These are phyloP conservation scores for Oncorhynchus clarkii DNA, from an alignment of 2,113 vertebrate genomes.

Conservation along the genomic window DNA sequence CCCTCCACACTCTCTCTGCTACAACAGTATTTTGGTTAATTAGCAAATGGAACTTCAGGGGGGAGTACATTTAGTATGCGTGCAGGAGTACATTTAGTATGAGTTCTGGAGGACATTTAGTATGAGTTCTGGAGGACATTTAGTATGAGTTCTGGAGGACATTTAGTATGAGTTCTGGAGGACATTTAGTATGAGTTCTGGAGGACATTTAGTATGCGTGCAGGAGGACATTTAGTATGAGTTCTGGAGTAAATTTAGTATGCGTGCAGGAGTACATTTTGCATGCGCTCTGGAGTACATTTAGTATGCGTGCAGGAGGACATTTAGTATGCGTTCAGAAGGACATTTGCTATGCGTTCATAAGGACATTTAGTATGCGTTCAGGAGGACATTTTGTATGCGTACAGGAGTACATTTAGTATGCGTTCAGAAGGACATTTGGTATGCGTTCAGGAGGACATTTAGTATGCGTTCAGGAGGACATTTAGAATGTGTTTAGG, in stretches of 20 bases:
- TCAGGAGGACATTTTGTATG: no score
- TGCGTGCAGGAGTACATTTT: neutral
- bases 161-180: neutral
- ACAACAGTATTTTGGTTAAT: conserved; percentile 69
- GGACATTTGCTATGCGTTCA: no score
- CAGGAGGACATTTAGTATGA: neutral
- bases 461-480: no score
- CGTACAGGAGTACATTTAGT: no score
- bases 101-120: neutral
- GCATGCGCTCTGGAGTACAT: neutral
- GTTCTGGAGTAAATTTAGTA: neutral
- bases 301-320: neutral
- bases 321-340: neutral
- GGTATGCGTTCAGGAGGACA: no score
- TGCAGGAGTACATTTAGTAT: neutral
- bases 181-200: neutral
- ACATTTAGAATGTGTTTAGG: no score
- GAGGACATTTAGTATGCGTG: neutral
- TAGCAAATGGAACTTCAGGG: conserved; percentile 55
- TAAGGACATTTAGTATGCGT: neutral
- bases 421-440: no score
- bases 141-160: neutral
- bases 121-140: neutral
- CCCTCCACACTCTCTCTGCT: conserved; percentile 22
- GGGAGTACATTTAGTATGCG: neutral